Conservation (phyloP, 1,140 invertebrate genomes). For the Contarinia nasturtii region DNA sequence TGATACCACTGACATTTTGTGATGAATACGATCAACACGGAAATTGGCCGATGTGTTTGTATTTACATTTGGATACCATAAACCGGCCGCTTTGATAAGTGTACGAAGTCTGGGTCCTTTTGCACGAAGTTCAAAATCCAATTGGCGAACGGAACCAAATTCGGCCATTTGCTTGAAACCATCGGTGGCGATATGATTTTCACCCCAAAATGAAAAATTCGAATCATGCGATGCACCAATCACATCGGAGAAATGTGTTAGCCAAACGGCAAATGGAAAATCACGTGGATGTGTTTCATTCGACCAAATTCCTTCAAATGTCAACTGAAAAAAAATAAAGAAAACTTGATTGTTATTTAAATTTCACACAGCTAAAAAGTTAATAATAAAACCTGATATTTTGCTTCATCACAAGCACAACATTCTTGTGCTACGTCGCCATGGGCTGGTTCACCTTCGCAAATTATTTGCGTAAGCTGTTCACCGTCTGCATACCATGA, state of each 20-base stretch:
- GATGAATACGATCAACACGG: constrained; percentile 71
- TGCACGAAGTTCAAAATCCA: constrained; percentile 78
- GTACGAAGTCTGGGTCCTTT: constrained; percentile 67
- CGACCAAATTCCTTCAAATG: constrained; percentile 94
- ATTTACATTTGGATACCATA: constrained; percentile 88
- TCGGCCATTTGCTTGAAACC: constrained; percentile 59
- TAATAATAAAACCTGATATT: constrained; percentile 49
- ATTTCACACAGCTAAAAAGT: too few relatives aligned
- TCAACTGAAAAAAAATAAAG: constrained; percentile 34
- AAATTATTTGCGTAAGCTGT: constrained; percentile 57
- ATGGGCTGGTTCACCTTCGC: constrained; percentile 35
- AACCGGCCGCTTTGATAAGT: constrained; percentile 82
- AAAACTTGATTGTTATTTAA: not conserved
- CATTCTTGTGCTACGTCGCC: constrained; percentile 40
- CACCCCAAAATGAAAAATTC: constrained; percentile 87
- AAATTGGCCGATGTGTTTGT: constrained; percentile 69
- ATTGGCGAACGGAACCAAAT: constrained; percentile 64
- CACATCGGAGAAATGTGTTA: constrained; percentile 95
- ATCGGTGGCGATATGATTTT: constrained; percentile 73
- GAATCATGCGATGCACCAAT: constrained; percentile 86
- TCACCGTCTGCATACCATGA: constrained; percentile 86
- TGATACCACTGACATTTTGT: constrained; percentile 77
- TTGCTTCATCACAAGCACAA: constrained; percentile 82
- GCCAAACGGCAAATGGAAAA: constrained; percentile 72
- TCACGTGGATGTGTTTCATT: constrained; percentile 91